Evolutionary conservation across 2,888 invertebrate species (phyloP).

Genomic region (Catocala fraxini): DNA sequence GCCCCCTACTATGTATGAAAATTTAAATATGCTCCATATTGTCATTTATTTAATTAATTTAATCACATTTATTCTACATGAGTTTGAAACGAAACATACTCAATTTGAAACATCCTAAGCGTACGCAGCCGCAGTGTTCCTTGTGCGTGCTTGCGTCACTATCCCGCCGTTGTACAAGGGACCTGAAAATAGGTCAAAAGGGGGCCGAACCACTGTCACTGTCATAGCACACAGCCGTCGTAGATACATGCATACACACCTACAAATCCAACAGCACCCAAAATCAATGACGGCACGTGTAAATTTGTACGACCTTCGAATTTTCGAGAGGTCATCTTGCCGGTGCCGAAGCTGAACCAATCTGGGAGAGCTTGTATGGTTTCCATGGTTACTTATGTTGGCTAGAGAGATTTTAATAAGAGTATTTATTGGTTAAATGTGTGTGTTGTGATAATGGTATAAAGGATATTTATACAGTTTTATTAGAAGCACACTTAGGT

Average conservation of each 20-base stretch:
- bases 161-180: conserved; percentile 69
- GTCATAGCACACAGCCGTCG: conserved; percentile 61
- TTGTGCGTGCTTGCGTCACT: conserved; percentile 74
- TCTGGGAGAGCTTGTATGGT: conserved; percentile 49
- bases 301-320: conserved; percentile 69
- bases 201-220: conserved; percentile 85
- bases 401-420: too few relatives aligned
- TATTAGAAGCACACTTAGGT: too few relatives aligned
- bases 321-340: conserved; percentile 63
- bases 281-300: conserved; percentile 62
- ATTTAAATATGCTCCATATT: too few relatives aligned
- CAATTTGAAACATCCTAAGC: conserved; percentile 18
- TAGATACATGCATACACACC: conserved; percentile 39
- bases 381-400: conserved; percentile 42
- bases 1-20: too few relatives aligned
- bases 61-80: too few relatives aligned
- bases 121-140: conserved; percentile 33
- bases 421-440: neutral
- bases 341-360: conserved; percentile 25
- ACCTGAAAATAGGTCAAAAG: conserved; percentile 83
- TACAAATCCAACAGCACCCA: conserved; percentile 41
- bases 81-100: too few relatives aligned
- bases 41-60: too few relatives aligned
- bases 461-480: too few relatives aligned
- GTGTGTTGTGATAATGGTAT: too few relatives aligned